These are phyloP conservation scores for Urophycis tenuis DNA, from an alignment of 2,797 vertebrate species.

Conservation along the genomic window DNA sequence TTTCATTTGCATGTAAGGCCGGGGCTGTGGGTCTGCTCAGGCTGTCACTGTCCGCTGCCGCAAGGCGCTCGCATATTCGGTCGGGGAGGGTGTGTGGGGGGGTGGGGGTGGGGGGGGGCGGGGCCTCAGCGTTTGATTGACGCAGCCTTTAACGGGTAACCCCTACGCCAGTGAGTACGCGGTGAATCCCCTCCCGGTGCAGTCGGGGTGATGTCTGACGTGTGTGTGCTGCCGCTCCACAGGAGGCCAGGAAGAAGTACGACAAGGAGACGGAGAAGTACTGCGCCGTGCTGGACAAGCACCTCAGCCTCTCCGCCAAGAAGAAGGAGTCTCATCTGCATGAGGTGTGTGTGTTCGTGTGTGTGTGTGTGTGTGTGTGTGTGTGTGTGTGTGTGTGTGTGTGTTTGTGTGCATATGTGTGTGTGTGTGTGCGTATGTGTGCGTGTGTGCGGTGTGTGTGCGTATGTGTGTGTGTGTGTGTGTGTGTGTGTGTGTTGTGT, in stretches of 20 bases:
- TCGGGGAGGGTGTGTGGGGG: too few relatives aligned
- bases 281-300: slow-evolving; percentile 92
- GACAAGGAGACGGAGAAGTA: slow-evolving; percentile 99
- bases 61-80: too few relatives aligned
- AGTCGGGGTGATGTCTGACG: neutral
- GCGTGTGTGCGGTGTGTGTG: too few relatives aligned
- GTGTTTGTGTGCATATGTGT: too few relatives aligned
- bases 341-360: slow-evolving; percentile 74
- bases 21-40: neutral
- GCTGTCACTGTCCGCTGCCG: too few relatives aligned
- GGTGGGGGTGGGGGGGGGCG: too few relatives aligned
- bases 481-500: too few relatives aligned
- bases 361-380: too few relatives aligned
- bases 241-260: slow-evolving; percentile 98
- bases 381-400: too few relatives aligned
- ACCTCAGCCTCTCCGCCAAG: slow-evolving; percentile 94
- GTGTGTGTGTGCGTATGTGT: too few relatives aligned
- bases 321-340: slow-evolving; percentile 97
- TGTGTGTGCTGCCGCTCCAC: too few relatives aligned
- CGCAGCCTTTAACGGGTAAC: neutral
- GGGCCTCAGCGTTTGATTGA: neutral
- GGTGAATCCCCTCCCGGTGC: neutral
- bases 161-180: neutral
- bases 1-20: neutral
- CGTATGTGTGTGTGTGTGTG: too few relatives aligned